Percentiles rank a stretch among this genome's conserved stretches.
These are phyloP conservation scores for Diachasma alloeum DNA, from an alignment of 1,140 invertebrate species.

Conservation along the genomic window DNA sequence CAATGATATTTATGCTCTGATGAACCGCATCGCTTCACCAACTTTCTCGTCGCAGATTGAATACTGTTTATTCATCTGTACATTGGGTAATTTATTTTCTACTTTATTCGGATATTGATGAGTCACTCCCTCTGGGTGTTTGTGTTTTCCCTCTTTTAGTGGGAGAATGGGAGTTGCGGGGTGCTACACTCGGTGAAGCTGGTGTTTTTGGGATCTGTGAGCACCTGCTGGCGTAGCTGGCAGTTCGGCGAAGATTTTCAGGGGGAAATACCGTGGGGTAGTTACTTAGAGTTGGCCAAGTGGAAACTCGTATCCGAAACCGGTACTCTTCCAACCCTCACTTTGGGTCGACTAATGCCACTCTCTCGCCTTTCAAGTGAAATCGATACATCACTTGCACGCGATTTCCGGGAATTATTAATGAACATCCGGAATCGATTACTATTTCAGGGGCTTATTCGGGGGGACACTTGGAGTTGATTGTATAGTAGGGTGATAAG, in stretches of 20 bases:
- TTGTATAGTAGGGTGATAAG: neutral
- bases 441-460: neutral
- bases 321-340: neutral
- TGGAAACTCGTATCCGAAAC: neutral
- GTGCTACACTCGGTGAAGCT: no score
- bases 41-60: neutral
- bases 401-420: neutral
- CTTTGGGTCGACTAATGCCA: neutral
- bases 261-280: neutral
- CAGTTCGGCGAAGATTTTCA: neutral
- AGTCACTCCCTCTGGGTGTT: no score
- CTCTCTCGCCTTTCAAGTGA: neutral
- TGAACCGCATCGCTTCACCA: conserved; percentile 51
- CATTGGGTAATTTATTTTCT: no score
- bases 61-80: no score
- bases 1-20: conserved; percentile 55
- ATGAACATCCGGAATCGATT: neutral
- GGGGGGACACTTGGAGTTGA: neutral
- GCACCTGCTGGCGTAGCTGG: no score
- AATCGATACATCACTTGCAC: neutral
- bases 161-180: no score
- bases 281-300: neutral
- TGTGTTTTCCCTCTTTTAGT: no score
- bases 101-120: neutral
- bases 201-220: no score